phyloP scores from a whole-genome alignment of 1,140 invertebrate species.

The Drosophila paulistorum region DNA sequence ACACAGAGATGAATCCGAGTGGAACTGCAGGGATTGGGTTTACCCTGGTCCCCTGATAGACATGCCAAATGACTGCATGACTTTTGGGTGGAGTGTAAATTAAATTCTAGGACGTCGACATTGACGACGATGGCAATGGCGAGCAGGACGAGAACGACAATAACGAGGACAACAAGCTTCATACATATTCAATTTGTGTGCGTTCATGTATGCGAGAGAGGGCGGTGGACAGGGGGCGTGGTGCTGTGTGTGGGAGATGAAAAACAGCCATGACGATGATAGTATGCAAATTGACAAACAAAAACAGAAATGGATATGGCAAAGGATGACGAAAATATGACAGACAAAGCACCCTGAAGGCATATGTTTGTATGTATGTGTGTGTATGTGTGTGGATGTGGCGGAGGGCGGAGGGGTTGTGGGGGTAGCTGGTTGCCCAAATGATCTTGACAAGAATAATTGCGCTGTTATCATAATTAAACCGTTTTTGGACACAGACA shows the following conservation, averaged over 20 bases:
- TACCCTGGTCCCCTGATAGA: slow-evolving; percentile 61
- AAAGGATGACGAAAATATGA: slow-evolving; percentile 69
- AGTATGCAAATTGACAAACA: slow-evolving; percentile 82
- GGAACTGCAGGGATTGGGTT: slow-evolving; percentile 60
- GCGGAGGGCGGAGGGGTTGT: neutral
- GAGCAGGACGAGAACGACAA: neutral
- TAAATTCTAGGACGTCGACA: slow-evolving; percentile 62
- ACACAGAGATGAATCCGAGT: slow-evolving; percentile 44
- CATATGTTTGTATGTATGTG: slow-evolving; percentile 37
- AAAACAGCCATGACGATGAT: slow-evolving; percentile 80
- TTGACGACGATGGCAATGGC: slow-evolving; percentile 45
- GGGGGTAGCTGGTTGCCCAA: slow-evolving; percentile 51
- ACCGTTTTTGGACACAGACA: slow-evolving; percentile 67
- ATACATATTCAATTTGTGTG: slow-evolving; percentile 80
- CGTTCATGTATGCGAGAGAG: slow-evolving; percentile 38
- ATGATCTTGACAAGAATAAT: slow-evolving; percentile 81
- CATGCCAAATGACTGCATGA: slow-evolving; percentile 80
- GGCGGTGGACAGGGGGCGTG: slow-evolving; percentile 9
- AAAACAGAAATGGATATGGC: slow-evolving; percentile 64
- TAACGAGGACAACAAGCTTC: slow-evolving; percentile 42
- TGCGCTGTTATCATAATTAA: slow-evolving; percentile 81
- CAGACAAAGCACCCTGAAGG: slow-evolving; percentile 59
- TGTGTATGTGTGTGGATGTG: slow-evolving; percentile 9
- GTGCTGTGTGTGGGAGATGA: slow-evolving; percentile 50
- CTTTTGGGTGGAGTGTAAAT: slow-evolving; percentile 79